Conservation (phyloP, 2,797 vertebrate species). For the Coregonus sp. region DNA sequence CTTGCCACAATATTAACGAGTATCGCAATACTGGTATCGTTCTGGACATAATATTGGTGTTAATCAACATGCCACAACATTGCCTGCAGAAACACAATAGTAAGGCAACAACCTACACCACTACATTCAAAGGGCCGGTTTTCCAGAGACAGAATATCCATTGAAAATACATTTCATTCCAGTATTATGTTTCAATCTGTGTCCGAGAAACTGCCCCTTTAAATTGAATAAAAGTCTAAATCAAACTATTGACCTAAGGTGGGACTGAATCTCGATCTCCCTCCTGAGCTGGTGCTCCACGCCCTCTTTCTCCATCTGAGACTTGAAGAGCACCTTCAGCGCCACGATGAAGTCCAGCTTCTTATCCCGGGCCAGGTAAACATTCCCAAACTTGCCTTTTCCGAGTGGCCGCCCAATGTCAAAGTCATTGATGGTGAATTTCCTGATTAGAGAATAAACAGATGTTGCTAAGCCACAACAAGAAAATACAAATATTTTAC, state of each 20-base stretch:
- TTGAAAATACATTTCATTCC: no score
- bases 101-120: background rate
- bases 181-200: no score
- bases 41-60: no score
- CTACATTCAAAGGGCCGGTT: no score
- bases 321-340: conserved; percentile 91
- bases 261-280: conserved; percentile 91
- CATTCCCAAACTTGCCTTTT: conserved; percentile 93
- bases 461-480: background rate
- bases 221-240: background rate
- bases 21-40: no score
- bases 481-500: background rate
- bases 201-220: no score
- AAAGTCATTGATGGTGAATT: conserved; percentile 82
- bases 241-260: conserved; percentile 79
- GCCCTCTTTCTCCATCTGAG: conserved; percentile 89
- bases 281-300: conserved; percentile 91
- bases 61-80: no score
- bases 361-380: conserved; percentile 87
- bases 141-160: no score
- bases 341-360: conserved; percentile 82
- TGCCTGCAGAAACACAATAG: background rate
- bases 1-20: no score
- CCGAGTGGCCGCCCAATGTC: conserved; percentile 90
- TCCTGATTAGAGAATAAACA: conserved; percentile 50